Evolutionary conservation across 2,888 invertebrate genomes (phyloP).

Genomic region (Theretra japonica): DNA sequence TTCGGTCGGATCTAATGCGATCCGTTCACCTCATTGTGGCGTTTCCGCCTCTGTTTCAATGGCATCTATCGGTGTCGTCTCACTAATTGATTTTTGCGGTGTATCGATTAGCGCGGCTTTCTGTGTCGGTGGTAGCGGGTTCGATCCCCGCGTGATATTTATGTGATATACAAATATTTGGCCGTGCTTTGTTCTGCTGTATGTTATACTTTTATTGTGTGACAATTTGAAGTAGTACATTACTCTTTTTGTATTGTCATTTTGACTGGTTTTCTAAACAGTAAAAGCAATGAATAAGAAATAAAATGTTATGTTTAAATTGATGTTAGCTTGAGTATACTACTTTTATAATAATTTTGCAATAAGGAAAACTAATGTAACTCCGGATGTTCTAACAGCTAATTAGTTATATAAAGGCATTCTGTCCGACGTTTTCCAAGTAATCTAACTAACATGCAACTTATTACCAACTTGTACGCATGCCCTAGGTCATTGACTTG

Average conservation of each 20-base stretch:
- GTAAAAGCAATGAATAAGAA: not conserved
- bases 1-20: slow-evolving; percentile 55
- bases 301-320: not conserved
- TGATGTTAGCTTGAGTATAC: not conserved
- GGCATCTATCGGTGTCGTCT: slow-evolving; percentile 44
- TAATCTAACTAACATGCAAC: too few relatives aligned
- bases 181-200: too few relatives aligned
- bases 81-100: slow-evolving; percentile 30
- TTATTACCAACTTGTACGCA: not conserved
- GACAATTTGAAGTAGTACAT: not conserved
- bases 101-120: slow-evolving; percentile 2
- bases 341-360: too few relatives aligned
- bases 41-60: slow-evolving; percentile 54
- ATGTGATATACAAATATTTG: not conserved
- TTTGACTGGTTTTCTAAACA: not conserved
- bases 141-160: not conserved
- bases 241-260: not conserved
- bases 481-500: not conserved
- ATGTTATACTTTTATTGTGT: too few relatives aligned
- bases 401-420: too few relatives aligned
- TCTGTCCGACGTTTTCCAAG: too few relatives aligned
- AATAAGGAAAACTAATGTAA: too few relatives aligned
- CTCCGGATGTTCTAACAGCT: too few relatives aligned
- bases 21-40: slow-evolving; percentile 52
- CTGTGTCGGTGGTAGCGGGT: not conserved